Evolutionary conservation across 2,888 invertebrate genomes (phyloP).

Genomic region (Pachymerium ferrugineum): DNA sequence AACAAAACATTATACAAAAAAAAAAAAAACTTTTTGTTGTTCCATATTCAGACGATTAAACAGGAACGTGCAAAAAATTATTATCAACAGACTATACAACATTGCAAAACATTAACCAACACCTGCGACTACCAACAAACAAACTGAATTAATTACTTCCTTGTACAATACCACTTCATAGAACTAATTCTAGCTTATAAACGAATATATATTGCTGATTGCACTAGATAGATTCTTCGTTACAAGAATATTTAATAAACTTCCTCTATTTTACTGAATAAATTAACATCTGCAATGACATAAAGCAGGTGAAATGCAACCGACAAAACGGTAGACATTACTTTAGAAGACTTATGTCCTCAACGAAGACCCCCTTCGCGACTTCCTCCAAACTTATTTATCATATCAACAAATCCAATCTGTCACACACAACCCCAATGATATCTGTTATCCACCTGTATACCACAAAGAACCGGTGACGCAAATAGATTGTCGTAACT

Average conservation of each 20-base stretch:
- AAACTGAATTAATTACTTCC: conserved; percentile 5
- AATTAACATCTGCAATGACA: no score
- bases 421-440: not conserved
- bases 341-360: no score
- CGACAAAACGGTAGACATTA: no score
- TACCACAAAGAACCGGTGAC: not conserved
- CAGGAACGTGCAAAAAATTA: conserved; percentile 23
- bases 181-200: conserved; percentile 1
- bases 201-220: not conserved
- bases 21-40: not conserved
- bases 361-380: no score
- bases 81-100: no score
- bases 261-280: not conserved
- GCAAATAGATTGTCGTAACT: not conserved
- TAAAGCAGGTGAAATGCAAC: not conserved
- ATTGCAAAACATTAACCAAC: no score
- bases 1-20: not conserved
- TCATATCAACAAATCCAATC: not conserved
- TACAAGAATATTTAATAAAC: not conserved
- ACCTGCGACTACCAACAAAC: not conserved
- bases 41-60: conserved; percentile 2
- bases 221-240: not conserved
- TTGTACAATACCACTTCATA: not conserved
- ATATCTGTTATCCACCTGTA: conserved; percentile 5
- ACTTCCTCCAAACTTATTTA: not conserved